Percentiles rank a stretch among this genome's conserved stretches.
phyloP scores from a whole-genome alignment of 2,797 vertebrate genomes.

The Pseudochaenichthys georgianus region DNA sequence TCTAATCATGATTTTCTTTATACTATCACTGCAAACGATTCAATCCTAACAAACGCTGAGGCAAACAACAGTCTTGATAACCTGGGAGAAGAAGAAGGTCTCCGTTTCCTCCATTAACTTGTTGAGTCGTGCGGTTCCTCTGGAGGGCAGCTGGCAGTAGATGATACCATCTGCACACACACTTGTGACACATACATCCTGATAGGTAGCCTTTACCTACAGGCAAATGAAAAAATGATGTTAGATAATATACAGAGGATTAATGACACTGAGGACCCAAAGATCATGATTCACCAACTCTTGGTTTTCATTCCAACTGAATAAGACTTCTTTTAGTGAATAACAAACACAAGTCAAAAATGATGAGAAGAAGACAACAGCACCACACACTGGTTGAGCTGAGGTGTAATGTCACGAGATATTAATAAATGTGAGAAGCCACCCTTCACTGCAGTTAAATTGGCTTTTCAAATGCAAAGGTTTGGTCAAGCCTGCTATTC shows the following conservation, averaged over 20 bases:
- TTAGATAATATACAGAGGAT: neutral
- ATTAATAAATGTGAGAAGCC: neutral
- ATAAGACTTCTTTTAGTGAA: neutral
- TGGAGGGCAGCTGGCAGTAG: constrained; percentile 92
- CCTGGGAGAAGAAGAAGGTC: constrained; percentile 89
- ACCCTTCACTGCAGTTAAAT: neutral
- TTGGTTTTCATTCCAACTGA: constrained; percentile 19
- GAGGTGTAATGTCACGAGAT: neutral
- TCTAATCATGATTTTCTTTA: too few species aligned
- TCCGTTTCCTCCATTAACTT: constrained; percentile 88
- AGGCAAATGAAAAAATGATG: constrained; percentile 4
- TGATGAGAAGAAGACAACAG: neutral
- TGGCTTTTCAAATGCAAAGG: neutral
- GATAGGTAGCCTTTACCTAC: constrained; percentile 87
- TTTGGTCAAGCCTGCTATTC: neutral
- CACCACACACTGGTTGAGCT: constrained; percentile 11
- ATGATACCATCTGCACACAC: constrained; percentile 91
- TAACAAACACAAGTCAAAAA: neutral
- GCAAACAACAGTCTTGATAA: constrained; percentile 50
- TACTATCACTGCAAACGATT: neutral
- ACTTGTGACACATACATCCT: constrained; percentile 89
- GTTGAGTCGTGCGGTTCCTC: constrained; percentile 87
- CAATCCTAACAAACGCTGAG: neutral
- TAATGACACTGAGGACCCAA: neutral
- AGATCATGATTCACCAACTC: neutral